A percentile compares a stretch with the other conserved stretches of the same genome.
Conservation (phyloP, 2,113 vertebrate species). For the Mobula birostris region DNA sequence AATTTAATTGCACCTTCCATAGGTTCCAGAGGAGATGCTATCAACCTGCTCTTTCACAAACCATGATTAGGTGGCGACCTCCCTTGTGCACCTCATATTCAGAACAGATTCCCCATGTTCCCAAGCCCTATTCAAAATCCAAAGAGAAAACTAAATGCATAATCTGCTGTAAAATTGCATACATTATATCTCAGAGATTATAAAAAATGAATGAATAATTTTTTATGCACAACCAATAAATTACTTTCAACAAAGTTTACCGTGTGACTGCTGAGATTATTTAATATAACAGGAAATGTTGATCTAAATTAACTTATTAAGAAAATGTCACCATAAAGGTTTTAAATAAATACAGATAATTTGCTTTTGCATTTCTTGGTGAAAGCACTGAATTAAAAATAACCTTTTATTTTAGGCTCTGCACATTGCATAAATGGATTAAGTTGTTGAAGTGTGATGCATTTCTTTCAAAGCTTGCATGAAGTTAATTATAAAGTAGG, state of each 20-base stretch:
- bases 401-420: neutral
- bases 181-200: slow-evolving; percentile 30
- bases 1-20: neutral
- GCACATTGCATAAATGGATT: neutral
- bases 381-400: neutral
- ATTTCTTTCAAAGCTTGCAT: neutral
- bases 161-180: slow-evolving; percentile 2
- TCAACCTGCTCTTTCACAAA: neutral
- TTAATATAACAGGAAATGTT: neutral
- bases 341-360: neutral
- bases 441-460: neutral
- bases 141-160: neutral
- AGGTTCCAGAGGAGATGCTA: neutral
- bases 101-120: neutral
- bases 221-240: slow-evolving; percentile 32
- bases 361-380: neutral
- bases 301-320: neutral
- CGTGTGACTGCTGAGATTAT: neutral
- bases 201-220: neutral
- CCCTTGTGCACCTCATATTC: neutral
- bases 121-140: neutral
- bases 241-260: slow-evolving; percentile 27
- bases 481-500: neutral
- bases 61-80: neutral
- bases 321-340: neutral